Base-by-base conservation (phyloP, 2,888 invertebrate genomes). In the Hofmannophila pseudospretella region DNA sequence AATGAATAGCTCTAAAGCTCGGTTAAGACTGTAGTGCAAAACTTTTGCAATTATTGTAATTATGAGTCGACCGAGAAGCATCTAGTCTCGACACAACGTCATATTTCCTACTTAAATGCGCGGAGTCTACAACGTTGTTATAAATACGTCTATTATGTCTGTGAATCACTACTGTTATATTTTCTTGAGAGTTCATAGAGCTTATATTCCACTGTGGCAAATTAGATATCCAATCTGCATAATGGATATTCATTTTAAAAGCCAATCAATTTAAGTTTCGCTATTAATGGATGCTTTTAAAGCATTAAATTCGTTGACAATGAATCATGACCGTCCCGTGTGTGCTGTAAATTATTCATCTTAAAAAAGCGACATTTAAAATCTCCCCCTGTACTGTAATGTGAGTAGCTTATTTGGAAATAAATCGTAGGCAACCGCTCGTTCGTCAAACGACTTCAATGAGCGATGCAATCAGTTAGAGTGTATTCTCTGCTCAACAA, bases 1-100 rank as follows among this genome's bases (percentile, higher is more conserved):
- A 74, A 76, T 70, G 67, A 78, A 79, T 71, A 68, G 70, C 67
- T 56, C 58, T 61, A 64, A 66, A 70, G 68, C 66, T 65, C 58
- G 60, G 67, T 70, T 71, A 69, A 74, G 70, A 57, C 63, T 67
- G 66, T 65, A 68, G 70, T 68, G 70, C 51, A 62, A 72, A 82
- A 84, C 67, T 86, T 85, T 79, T 62, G 80, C 75, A 81, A 82
- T 84, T 81, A 84, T 77, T 76, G 71, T 78, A 78, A 82, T 81
- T 80, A 81, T 67, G 74, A 73, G 66, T 58, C 66, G 71, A 75
- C 72, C 65, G 70, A 73, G 71, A 67, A 70, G 67, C 75, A 71
- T 71, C 68, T 66, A 67, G 64, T 50, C 70, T 59, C 70, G 65
- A 66, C 65, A 57, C 51, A 49, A 55, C 59, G 64, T 78, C 74